Conservation (phyloP, 2,113 vertebrate genomes). For the Ammodytes marinus region DNA sequence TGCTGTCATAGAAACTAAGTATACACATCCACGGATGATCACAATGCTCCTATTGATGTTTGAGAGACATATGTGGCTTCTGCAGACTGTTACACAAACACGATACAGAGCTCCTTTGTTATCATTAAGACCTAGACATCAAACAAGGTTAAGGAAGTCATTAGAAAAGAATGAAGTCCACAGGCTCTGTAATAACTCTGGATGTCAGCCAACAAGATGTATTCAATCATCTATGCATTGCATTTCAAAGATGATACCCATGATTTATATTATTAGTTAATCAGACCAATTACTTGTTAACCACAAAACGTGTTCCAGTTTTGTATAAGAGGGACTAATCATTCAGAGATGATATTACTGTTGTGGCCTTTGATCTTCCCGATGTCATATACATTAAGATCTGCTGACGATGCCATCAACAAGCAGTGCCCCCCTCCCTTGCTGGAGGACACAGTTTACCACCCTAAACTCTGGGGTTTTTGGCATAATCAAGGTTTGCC, state of each 20-base stretch:
- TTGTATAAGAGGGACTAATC: constrained; percentile 6
- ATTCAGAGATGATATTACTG: constrained; percentile 6
- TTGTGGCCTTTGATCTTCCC: constrained; percentile 28
- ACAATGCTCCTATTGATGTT: constrained; percentile 47
- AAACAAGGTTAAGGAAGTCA: constrained; percentile 23
- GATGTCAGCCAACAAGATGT: neutral
- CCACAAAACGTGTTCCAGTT: neutral
- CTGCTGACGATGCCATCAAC: constrained; percentile 51
- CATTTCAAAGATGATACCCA: neutral
- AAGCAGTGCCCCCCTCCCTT: constrained; percentile 1
- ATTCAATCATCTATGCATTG: neutral
- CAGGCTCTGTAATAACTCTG: neutral
- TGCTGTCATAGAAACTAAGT: constrained; percentile 45
- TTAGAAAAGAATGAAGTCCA: neutral
- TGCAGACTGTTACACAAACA: constrained; percentile 34
- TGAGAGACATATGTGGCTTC: constrained; percentile 26
- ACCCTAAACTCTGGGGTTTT: constrained; percentile 36
- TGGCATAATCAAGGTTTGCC: constrained; percentile 41
- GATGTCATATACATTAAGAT: constrained; percentile 34
- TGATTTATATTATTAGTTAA: neutral
- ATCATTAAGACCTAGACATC: neutral
- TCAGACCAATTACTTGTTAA: neutral
- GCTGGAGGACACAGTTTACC: constrained; percentile 36
- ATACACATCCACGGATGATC: constrained; percentile 9
- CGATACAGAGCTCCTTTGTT: constrained; percentile 42